Evolutionary conservation across 2,888 invertebrate genomes (phyloP).

Genomic region (Teinopalpus imperialis): DNA sequence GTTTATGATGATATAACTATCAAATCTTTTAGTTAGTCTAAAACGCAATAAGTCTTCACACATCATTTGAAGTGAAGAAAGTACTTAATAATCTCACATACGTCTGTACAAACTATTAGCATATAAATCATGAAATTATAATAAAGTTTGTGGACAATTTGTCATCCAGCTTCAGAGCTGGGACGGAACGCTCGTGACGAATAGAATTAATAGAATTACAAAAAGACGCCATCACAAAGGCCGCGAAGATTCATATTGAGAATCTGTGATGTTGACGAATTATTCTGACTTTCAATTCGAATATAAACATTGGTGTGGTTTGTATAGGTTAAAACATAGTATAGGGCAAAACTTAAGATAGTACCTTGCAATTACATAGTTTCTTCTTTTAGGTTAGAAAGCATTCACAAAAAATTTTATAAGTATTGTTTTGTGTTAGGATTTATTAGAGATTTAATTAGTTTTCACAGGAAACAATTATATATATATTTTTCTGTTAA

Average conservation of each 20-base stretch:
- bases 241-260: constrained; percentile 39
- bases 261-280: constrained; percentile 52
- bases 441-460: no score
- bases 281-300: constrained; percentile 52
- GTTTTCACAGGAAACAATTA: no score
- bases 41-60: background rate
- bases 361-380: constrained; percentile 21
- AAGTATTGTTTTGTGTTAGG: no score
- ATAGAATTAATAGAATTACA: constrained; percentile 60
- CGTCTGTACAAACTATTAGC: constrained; percentile 35
- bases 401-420: no score
- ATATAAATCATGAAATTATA: constrained; percentile 47
- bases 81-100: background rate
- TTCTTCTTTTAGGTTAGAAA: no score
- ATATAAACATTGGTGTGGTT: constrained; percentile 49
- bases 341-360: constrained; percentile 34
- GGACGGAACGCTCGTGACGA: constrained; percentile 40
- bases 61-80: constrained; percentile 1
- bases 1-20: no score
- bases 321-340: constrained; percentile 41
- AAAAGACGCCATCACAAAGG: constrained; percentile 41
- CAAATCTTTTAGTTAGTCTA: no score
- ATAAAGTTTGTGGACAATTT: constrained; percentile 41
- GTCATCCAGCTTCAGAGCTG: constrained; percentile 41
- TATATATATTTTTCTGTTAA: no score